Base-by-base conservation (phyloP, 1,140 invertebrate species). In the Pseudomyrmex dendroicus region DNA sequence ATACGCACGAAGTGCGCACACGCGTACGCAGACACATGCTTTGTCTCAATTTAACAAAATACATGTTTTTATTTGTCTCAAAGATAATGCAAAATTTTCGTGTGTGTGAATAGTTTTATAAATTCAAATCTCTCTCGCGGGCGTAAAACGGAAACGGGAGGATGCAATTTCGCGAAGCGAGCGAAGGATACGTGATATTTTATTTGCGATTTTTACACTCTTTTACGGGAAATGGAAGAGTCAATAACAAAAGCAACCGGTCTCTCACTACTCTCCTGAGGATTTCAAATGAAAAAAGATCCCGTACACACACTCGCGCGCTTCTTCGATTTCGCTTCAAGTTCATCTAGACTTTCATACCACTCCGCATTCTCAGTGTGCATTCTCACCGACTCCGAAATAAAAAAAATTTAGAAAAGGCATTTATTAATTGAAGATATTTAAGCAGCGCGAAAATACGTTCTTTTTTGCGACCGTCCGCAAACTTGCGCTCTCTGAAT, bases 401-500 rank as follows among this genome's bases (percentile, higher is more conserved):
- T 35, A 35, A 35, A 35, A 35, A 68, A 70, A 70, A 56, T 54
- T 35, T 54, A 56, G 13, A 22, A 15, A 54, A 25, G 50, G 22
- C 9, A 70, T 70, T 67, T 54, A 54, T 68, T 70, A 70, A 70
- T 70, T 70, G 44, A 35, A 25, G 9, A 70, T 68, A 68, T 54
- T 68, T 70, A 35, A 56, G 13, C 22, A 35, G 35, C 35, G 35
- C 35, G 5, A 35, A 35, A 35, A 35, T 35, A 35, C 15, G 20
- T 15, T 13, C 7, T 68, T 35, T 5, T 52, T 52, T 68, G 5
- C 12, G 20, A 68, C 17, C 48, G 17, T 54, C 5, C 50, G 15
- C 15, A 54, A 56, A n/a, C 15, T 70, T 48, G 10, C n/a, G 44
- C n/a, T 48, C 44, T 17, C 35, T 7, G 5, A 35, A 35, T 35